Conservation (phyloP, 2,797 vertebrate species). For the Allobates femoralis region DNA sequence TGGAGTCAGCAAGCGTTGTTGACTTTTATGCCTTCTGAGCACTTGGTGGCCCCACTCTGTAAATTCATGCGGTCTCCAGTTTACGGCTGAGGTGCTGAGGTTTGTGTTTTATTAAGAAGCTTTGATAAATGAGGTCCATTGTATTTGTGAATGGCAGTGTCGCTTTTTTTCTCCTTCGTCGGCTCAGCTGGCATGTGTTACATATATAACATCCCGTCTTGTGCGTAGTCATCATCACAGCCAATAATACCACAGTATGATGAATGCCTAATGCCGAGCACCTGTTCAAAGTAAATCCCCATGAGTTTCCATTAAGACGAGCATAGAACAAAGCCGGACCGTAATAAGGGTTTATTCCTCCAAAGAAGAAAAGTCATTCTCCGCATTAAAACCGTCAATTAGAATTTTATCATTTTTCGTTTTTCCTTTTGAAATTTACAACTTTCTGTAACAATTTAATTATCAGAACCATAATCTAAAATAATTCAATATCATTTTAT, state of each 20-base stretch:
- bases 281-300: constrained; percentile 54
- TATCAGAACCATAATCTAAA: background rate
- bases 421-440: background rate
- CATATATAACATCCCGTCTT: constrained; percentile 63
- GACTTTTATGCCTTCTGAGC: too few relatives aligned
- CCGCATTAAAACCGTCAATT: background rate
- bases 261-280: constrained; percentile 46
- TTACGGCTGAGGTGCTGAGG: too few relatives aligned
- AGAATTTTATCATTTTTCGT: background rate
- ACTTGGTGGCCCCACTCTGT: too few relatives aligned
- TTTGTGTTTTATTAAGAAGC: too few relatives aligned
- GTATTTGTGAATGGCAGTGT: constrained; percentile 6
- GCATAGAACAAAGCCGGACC: background rate
- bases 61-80: too few relatives aligned
- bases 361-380: background rate
- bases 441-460: background rate
- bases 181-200: constrained; percentile 22
- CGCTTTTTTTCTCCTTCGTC: background rate
- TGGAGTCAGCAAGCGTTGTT: too few relatives aligned
- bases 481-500: background rate
- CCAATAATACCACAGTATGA: constrained; percentile 49
- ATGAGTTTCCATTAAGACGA: constrained; percentile 34
- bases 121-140: background rate
- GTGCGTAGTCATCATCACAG: constrained; percentile 58
- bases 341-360: background rate